Evolutionary conservation across 2,113 vertebrate species (phyloP), one percentile per base, ranked within the genome.

Genomic region (Otocyon megalotis): DNA sequence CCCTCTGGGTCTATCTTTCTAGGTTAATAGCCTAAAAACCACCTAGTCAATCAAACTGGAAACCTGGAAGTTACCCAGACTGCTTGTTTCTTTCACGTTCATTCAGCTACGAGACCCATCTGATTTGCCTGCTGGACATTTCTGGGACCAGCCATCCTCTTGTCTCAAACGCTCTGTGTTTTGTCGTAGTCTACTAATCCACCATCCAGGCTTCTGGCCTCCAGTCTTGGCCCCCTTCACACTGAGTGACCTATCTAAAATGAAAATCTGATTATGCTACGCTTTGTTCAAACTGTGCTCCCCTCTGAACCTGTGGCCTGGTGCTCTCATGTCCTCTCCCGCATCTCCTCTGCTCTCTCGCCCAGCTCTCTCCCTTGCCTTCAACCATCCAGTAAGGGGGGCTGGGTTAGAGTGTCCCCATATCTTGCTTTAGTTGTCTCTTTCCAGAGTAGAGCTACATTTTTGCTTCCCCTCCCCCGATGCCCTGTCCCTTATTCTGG

Each of bases 221-320:
- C 26, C 43, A 3, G 17, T 65, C 69, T 58, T 24, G 20, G 20
- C 63, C 8, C 12, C 35, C 35, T 72, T 20, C 60, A 35, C 53
- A 16, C 1, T 7, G 4, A n/a, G 58, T 32, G 28, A 17, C 50
- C 60, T 50, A 3, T 53, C 77, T 43, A 4, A 50, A 76, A 28
- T 60, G 90, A 35, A 72, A 43, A 77, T n/a, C 53, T 54, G 53
- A 35, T 30, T n/a, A 3, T 43, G 35, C 11, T 20, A 11, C 1
- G 2, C 43, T 53, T 26, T 43, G 14, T n/a, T 32, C 37, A 79
- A 15, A 19, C 0, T 14, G 24, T 60, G 50, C 43, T 35, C 20
- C 32, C 22, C 20, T 1, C 0, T 8, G n/a, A 37, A 19, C 28
- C 5, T 7, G 0, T 11, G 16, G 76, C 54, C 56, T 48, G n/a